These are phyloP conservation scores for Spodoptera frugiperda DNA, from an alignment of 1,140 invertebrate genomes.

Conservation along the genomic window DNA sequence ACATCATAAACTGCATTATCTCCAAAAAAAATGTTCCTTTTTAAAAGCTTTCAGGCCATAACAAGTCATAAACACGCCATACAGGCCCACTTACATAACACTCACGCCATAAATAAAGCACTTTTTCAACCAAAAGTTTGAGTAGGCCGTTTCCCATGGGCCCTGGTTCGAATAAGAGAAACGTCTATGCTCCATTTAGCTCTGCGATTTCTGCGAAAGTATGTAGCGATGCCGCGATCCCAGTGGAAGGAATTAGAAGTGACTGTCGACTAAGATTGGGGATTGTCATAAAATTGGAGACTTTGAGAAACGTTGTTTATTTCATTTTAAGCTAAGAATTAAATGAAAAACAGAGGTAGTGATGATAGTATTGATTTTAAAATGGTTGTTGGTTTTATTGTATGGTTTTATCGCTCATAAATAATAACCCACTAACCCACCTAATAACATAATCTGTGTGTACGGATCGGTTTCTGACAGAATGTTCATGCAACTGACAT, in stretches of 20 bases:
- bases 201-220: constrained; percentile 16
- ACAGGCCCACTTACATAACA: constrained; percentile 12
- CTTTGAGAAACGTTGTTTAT: too few relatives aligned
- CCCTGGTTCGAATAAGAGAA: constrained; percentile 11
- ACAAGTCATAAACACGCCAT: constrained; percentile 15
- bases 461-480: too few relatives aligned
- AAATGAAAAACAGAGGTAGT: neutral
- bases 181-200: constrained; percentile 27
- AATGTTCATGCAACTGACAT: too few relatives aligned
- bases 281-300: constrained; percentile 21
- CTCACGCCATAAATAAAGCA: constrained; percentile 17
- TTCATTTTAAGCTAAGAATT: neutral
- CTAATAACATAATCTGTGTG: too few relatives aligned
- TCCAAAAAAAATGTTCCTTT: constrained; percentile 10
- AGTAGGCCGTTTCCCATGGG: constrained; percentile 32
- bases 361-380: too few relatives aligned
- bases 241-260: constrained; percentile 17
- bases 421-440: too few relatives aligned
- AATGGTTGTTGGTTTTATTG: too few relatives aligned
- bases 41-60: constrained; percentile 13
- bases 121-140: constrained; percentile 34
- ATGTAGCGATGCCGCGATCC: neutral
- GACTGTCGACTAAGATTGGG: constrained; percentile 14
- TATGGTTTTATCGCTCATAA: too few relatives aligned
- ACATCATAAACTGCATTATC: neutral